These are phyloP conservation scores for Drosophila littoralis DNA, from an alignment of 1,140 invertebrate species.

Conservation along the genomic window DNA sequence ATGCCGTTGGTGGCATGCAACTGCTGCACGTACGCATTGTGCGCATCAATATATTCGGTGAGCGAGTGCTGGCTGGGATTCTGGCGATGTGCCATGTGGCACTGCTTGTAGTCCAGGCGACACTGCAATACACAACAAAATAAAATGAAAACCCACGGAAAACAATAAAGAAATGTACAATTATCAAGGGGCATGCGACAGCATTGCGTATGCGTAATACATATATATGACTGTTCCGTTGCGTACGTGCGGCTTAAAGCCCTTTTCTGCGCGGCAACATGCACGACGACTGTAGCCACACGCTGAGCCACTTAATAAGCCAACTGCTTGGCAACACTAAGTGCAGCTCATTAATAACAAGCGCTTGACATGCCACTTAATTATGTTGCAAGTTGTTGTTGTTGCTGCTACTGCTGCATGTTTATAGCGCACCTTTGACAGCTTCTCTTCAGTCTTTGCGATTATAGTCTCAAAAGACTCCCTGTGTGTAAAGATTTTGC, in stretches of 20 bases:
- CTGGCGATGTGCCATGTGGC: conserved; percentile 90
- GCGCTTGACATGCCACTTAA: conserved; percentile 32
- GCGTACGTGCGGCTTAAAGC: conserved; percentile 9
- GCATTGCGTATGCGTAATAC: conserved; percentile 28
- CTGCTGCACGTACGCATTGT: conserved; percentile 97
- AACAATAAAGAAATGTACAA: not conserved
- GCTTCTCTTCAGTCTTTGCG: conserved; percentile 94
- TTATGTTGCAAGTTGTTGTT: conserved; percentile 12
- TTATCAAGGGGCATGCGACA: conserved; percentile 17
- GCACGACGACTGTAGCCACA: conserved; percentile 1
- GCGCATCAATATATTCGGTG: conserved; percentile 93
- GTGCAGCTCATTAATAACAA: conserved; percentile 28
- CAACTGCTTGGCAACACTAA: conserved; percentile 21
- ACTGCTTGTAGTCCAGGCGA: conserved; percentile 93
- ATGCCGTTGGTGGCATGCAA: conserved; percentile 96
- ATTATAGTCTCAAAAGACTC: conserved; percentile 96
- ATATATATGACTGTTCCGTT: not conserved
- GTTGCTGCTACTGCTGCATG: conserved; percentile 38
- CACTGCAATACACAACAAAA: conserved; percentile 86
- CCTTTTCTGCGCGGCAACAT: conserved; percentile 1
- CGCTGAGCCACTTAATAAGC: conserved; percentile 19
- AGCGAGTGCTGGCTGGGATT: conserved; percentile 88
- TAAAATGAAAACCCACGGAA: not conserved
- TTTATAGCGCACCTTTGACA: conserved; percentile 88
- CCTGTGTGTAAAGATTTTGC: conserved; percentile 95